Base-by-base conservation (phyloP, 2,888 invertebrate genomes). In the Drosophila ustulata region DNA sequence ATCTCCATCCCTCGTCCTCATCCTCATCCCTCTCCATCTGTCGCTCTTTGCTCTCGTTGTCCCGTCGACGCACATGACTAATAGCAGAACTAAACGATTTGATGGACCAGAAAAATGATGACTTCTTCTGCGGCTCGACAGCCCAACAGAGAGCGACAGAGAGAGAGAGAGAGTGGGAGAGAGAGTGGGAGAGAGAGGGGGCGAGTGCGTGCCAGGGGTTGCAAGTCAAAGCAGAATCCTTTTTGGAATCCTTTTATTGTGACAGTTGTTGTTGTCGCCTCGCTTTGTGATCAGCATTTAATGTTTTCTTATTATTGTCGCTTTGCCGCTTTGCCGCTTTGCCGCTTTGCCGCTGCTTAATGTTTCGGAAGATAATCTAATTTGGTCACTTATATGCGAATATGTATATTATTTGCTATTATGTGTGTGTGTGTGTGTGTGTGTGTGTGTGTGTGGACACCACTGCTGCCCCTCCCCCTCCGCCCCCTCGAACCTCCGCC, bases 311-410 rank as follows among this genome's bases (percentile, higher is more conserved):
- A 78, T 83, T 81, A 82, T 82, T 67, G 56, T 75, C 55, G 41
- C 11, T 53, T 41, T 62, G 49, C 26, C 52, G 55, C 28, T n/a
- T n/a, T 66, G 51, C 8, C 37, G 43, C 0, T n/a, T n/a, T 59
- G 52, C 28, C 50, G 62, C 32, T 75, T 76, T 55, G 73, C 81
- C 82, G 82, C 1, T 18, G 91, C 89, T 90, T 82, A 91, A 91
- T 91, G 91, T 91, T 74, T 82, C 78, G 91, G 91, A 91, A 91
- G 91, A 91, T 91, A 91, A 91, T 91, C 91, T 91, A 91, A 91
- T 91, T 91, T 91, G 91, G 91, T 91, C 91, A 91, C 91, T 91
- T 91, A 91, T 91, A 91, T 91, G 91, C 91, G 90, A 86, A 88
- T 88, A 80, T 82, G 85, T 89, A 88, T 88, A 89, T 89, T 80